Percentiles rank a stretch among this genome's conserved stretches.
Evolutionary conservation across 2,797 vertebrate genomes (phyloP).

Genomic region (Amphiprion clarkii): DNA sequence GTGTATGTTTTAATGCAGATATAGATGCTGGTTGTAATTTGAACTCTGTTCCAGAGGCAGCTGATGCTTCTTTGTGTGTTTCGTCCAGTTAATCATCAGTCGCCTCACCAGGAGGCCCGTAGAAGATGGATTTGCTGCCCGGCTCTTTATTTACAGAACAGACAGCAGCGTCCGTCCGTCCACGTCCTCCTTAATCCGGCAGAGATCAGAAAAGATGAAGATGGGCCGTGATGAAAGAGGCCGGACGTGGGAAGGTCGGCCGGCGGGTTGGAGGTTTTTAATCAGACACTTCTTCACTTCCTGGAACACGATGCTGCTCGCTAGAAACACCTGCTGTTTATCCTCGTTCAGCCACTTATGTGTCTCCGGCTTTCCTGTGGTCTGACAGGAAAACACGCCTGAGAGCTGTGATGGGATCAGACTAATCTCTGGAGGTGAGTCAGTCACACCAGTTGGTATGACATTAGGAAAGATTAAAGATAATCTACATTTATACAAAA

Average conservation of each 20-base stretch:
- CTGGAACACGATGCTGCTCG: slow-evolving; percentile 62
- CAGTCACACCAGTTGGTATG: neutral
- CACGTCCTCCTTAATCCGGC: slow-evolving; percentile 52
- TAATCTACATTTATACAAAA: too few species aligned
- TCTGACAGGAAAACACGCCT: slow-evolving; percentile 22
- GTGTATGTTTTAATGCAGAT: too few species aligned
- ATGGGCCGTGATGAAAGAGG: slow-evolving; percentile 40
- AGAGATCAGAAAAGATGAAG: slow-evolving; percentile 55
- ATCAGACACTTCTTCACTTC: slow-evolving; percentile 66
- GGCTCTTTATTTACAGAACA: slow-evolving; percentile 45
- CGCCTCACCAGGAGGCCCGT: slow-evolving; percentile 53
- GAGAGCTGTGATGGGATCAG: too few species aligned
- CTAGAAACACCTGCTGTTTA: slow-evolving; percentile 71
- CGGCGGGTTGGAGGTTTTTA: slow-evolving; percentile 43
- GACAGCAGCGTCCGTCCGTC: slow-evolving; percentile 31
- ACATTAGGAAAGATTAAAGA: neutral
- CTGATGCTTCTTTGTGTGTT: slow-evolving; percentile 17
- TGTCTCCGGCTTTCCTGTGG: slow-evolving; percentile 33
- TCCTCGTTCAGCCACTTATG: slow-evolving; percentile 41
- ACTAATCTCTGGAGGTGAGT: neutral
- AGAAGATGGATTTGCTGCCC: slow-evolving; percentile 69
- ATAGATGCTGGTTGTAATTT: neutral
- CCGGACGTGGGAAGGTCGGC: slow-evolving; percentile 40
- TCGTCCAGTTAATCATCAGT: slow-evolving; percentile 59
- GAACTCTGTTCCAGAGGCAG: neutral